Conservation (phyloP, 1,140 invertebrate genomes). For the Gonioctena quinquepunctata region DNA sequence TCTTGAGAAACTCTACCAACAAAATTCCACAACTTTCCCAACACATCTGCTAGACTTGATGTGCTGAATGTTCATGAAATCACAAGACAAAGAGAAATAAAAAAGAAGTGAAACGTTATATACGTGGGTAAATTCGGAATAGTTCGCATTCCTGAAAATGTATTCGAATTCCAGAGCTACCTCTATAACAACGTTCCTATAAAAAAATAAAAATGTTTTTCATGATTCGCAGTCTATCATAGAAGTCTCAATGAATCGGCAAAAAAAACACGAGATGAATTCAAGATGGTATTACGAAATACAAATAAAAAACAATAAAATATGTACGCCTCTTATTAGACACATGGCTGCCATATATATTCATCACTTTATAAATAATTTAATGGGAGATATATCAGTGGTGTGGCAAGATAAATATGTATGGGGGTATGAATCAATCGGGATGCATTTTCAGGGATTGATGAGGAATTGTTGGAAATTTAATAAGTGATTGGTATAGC, state of each 20-base stretch:
- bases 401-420: too few relatives aligned
- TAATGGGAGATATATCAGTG: background rate
- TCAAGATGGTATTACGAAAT: background rate
- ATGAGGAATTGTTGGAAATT: too few relatives aligned
- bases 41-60: too few relatives aligned
- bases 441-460: too few relatives aligned
- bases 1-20: too few relatives aligned
- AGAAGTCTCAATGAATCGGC: background rate
- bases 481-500: too few relatives aligned
- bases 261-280: background rate
- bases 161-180: background rate
- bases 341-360: constrained; percentile 10
- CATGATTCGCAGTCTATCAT: background rate
- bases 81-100: too few relatives aligned
- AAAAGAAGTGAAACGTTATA: background rate
- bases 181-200: too few relatives aligned
- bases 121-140: background rate
- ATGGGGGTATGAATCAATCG: too few relatives aligned
- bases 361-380: background rate
- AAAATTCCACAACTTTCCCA: too few relatives aligned
- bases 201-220: too few relatives aligned
- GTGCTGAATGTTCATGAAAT: too few relatives aligned
- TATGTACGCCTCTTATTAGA: constrained; percentile 2
- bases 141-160: background rate
- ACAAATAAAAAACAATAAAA: background rate